phyloP scores from a whole-genome alignment of 2,113 vertebrate genomes.

The Apteryx mantelli region DNA sequence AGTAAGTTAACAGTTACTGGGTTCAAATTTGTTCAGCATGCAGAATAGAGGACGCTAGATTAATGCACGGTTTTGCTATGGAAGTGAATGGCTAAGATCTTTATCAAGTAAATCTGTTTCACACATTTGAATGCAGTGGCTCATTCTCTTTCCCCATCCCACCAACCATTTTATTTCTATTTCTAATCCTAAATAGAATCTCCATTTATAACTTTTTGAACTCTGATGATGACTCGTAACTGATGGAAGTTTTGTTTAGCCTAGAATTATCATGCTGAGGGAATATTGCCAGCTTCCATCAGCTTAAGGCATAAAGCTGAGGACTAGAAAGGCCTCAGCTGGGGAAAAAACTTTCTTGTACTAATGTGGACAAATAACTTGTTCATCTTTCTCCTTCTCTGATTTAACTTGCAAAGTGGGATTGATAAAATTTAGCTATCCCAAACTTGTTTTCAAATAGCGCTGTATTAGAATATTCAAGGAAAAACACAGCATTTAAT shows the following conservation, averaged over 20 bases:
- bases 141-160: not conserved
- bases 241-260: not conserved
- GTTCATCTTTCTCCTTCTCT: not conserved
- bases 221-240: not conserved
- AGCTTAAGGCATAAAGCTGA: not conserved
- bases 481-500: not conserved
- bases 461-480: not conserved
- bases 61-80: not conserved
- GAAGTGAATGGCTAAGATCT: rapidly evolving
- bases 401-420: not conserved
- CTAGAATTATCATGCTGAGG: not conserved
- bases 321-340: not conserved
- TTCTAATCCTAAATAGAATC: constrained; percentile 8
- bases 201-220: not conserved
- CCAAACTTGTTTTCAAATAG: rapidly evolving
- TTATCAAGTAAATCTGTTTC: not conserved
- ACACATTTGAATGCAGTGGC: rapidly evolving
- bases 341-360: not conserved
- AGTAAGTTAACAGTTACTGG: not conserved
- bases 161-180: not conserved
- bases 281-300: not conserved
- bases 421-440: not conserved
- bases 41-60: not conserved
- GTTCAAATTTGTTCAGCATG: not conserved
- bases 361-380: not conserved